Evolutionary conservation across 2,797 vertebrate species (phyloP).

Genomic region (Spea hammondii): DNA sequence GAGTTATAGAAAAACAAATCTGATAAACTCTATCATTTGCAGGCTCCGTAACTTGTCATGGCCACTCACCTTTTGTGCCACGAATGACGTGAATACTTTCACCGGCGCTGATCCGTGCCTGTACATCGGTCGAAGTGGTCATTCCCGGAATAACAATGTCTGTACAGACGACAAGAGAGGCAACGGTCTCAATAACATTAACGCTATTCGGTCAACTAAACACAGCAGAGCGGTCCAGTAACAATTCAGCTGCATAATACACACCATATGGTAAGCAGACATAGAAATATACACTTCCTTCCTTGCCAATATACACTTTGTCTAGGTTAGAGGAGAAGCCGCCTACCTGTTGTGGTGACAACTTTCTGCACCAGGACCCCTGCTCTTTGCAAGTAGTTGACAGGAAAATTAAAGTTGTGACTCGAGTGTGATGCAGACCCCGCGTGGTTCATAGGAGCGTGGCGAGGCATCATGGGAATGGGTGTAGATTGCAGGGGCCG

Average conservation of each 20-base stretch:
- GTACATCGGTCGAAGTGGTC: slow-evolving; percentile 91
- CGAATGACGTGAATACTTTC: slow-evolving; percentile 97
- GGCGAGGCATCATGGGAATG: slow-evolving; percentile 98
- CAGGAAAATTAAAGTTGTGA: slow-evolving; percentile 83
- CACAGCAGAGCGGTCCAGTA: no score
- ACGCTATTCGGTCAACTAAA: no score
- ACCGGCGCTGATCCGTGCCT: slow-evolving; percentile 92
- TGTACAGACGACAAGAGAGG: slow-evolving; percentile 55
- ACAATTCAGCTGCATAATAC: no score
- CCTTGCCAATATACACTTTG: no score
- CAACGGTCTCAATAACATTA: neutral
- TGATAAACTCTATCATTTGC: neutral
- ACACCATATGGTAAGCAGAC: no score
- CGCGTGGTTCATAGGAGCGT: slow-evolving; percentile 75
- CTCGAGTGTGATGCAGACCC: slow-evolving; percentile 76
- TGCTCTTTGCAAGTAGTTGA: slow-evolving; percentile 94
- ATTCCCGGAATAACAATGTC: slow-evolving; percentile 98
- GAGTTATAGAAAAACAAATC: no score
- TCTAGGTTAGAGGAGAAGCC: no score
- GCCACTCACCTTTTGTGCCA: slow-evolving; percentile 88
- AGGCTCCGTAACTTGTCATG: neutral
- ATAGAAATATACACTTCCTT: no score
- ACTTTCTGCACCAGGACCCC: slow-evolving; percentile 96
- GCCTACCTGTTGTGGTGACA: slow-evolving; percentile 90
- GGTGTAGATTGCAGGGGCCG: slow-evolving; percentile 96